Conservation (phyloP, 2,113 vertebrate genomes). For the Marmota monax region DNA sequence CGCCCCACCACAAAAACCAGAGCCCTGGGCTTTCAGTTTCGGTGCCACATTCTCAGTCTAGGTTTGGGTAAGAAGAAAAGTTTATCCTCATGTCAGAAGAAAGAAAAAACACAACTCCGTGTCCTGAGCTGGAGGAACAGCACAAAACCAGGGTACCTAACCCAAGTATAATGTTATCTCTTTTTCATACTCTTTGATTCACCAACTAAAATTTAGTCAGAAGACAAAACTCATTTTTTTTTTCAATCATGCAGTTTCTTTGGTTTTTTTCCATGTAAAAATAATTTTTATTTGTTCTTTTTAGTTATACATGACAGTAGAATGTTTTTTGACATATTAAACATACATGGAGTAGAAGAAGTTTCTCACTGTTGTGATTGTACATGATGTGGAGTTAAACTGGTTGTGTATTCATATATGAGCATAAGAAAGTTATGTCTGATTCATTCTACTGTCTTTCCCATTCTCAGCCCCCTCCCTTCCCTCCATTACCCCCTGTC, state of each 20-base stretch:
- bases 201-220: slow-evolving; percentile 2
- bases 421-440: too few species aligned
- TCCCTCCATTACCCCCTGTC: too few species aligned
- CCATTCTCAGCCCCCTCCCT: too few species aligned
- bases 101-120: neutral
- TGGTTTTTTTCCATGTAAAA: too few species aligned
- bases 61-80: neutral
- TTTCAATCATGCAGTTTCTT: neutral
- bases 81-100: neutral
- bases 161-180: neutral
- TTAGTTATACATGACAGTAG: too few species aligned
- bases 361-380: too few species aligned
- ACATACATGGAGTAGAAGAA: too few species aligned
- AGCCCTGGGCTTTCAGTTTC: slow-evolving; percentile 7
- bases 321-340: too few species aligned
- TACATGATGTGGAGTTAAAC: too few species aligned
- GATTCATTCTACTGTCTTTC: too few species aligned
- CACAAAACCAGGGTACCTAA: neutral
- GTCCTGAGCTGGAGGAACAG: neutral
- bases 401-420: too few species aligned
- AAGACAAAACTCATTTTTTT: neutral
- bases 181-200: neutral
- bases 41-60: neutral
- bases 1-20: neutral
- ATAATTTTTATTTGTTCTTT: too few species aligned